These are phyloP conservation scores for Manis crassicaudata DNA, from an alignment of 2,797 vertebrate species.

Conservation along the genomic window DNA sequence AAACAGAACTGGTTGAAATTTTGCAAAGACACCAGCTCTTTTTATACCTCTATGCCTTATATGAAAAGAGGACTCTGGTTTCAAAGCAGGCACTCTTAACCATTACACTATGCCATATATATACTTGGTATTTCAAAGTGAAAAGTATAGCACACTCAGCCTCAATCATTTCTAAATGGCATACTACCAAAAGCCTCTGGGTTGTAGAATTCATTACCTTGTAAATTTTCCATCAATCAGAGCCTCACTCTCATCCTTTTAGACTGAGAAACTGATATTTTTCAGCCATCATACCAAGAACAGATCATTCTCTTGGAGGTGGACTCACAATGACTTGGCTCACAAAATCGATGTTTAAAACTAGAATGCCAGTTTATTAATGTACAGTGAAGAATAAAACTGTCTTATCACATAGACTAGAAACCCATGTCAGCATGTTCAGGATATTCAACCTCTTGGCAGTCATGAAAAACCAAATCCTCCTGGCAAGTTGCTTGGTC, in stretches of 20 bases:
- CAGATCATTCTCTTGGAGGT: background rate
- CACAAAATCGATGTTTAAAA: slow-evolving; percentile 5
- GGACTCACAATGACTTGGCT: background rate
- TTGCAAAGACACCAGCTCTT: background rate
- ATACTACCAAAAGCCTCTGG: background rate
- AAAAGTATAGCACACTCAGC: background rate
- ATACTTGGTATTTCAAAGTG: background rate
- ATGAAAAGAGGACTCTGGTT: slow-evolving; percentile 45
- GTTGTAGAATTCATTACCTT: slow-evolving; percentile 22
- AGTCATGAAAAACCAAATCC: background rate
- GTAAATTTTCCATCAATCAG: background rate
- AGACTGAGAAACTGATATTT: slow-evolving; percentile 32
- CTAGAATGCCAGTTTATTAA: background rate
- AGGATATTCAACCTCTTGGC: background rate
- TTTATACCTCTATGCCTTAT: background rate
- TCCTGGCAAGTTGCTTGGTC: slow-evolving; percentile 16
- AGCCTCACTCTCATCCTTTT: background rate
- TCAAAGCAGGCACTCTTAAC: background rate
- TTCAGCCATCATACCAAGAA: background rate
- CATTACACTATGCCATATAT: background rate
- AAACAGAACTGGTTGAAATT: background rate
- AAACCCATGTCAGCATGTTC: background rate
- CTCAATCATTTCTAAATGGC: background rate
- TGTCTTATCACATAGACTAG: background rate
- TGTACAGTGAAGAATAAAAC: background rate